A percentile compares a stretch with the other conserved stretches of the same genome.
These are phyloP conservation scores for Lutraria rhynchaena DNA, from an alignment of 1,140 invertebrate genomes.

Conservation along the genomic window DNA sequence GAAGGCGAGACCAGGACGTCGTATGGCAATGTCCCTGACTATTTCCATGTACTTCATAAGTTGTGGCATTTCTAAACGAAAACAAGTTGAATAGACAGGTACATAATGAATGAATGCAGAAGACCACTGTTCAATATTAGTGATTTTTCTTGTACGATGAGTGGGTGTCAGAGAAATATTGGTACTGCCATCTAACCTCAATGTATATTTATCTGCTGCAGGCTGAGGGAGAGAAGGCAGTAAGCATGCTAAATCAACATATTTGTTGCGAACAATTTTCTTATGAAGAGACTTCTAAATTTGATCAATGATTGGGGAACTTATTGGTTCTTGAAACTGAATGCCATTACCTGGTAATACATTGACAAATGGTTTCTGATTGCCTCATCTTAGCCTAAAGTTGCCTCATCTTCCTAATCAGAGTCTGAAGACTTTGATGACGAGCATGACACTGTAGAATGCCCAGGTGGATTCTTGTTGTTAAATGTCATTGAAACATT, in stretches of 20 bases:
- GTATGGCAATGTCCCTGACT: slow-evolving; percentile 7
- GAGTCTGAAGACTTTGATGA: too few relatives aligned
- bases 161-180: slow-evolving; percentile 1
- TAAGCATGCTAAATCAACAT: background rate
- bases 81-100: background rate
- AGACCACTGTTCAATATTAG: slow-evolving; percentile 2
- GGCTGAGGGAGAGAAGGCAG: background rate
- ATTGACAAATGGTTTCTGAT: too few relatives aligned
- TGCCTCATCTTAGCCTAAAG: too few relatives aligned
- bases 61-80: slow-evolving; percentile 1
- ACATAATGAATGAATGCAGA: slow-evolving; percentile 9
- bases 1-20: slow-evolving; percentile 10
- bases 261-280: background rate
- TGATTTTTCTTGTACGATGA: background rate
- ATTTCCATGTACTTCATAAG: slow-evolving; percentile 24
- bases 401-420: too few relatives aligned
- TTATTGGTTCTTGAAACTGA: slow-evolving; percentile 5
- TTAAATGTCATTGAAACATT: too few relatives aligned
- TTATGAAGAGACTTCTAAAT: background rate
- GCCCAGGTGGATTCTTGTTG: too few relatives aligned
- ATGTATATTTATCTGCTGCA: background rate
- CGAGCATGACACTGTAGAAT: too few relatives aligned
- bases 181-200: background rate
- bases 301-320: slow-evolving; percentile 2
- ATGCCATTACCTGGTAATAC: slow-evolving; percentile 2